Evolutionary conservation across 2,888 invertebrate genomes (phyloP), one percentile per base, ranked within the genome.

Genomic region (Temnothorax rugatulus): DNA sequence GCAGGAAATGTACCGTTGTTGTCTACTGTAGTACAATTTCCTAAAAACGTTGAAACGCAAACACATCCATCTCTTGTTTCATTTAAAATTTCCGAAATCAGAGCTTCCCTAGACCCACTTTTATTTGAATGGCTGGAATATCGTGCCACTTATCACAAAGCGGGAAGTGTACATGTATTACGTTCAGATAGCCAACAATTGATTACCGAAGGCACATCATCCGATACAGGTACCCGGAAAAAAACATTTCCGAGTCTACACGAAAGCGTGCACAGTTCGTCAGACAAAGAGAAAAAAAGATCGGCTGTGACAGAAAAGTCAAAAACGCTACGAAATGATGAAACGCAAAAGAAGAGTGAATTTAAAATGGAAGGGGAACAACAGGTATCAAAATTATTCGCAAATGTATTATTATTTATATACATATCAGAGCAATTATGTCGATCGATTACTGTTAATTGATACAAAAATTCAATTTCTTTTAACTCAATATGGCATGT

Each of bases 111-210:
- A 1, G 97, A 97, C 93, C 97, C 97, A 0, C 94, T 97, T n/a
- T 93, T 97, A 15, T 95, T 96, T 74, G 95, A 96, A 59, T 97
- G 97, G 96, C 93, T 97, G n/a, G 95, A 96, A 1, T 97, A 97
- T 93, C 94, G 95, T 34, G 91, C 92, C 18, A 90, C 90, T n/a
- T 92, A 92, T 81, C 91, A 93, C 47, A 93, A 93, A 83, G 89
- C 92, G 29, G 91, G 91, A 69, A 86, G 87, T 8, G 61, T 88
- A n/a, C 83, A 82, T 5, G 61, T 90, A 18, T 91, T 89, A 34
- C 84, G 84, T 38, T 71, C 86, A 8, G 91, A 91, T 73, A 82
- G 73, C 21, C 91, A 86, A 57, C 93, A 91, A 69, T 84, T 89
- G 18, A 79, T 86, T 18, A 87, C 89, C 1, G 94, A 94, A 77